A percentile compares a stretch with the other conserved stretches of the same genome.
These are phyloP conservation scores for Heterohyrax brucei DNA, from an alignment of 2,797 vertebrate species.

Conservation along the genomic window DNA sequence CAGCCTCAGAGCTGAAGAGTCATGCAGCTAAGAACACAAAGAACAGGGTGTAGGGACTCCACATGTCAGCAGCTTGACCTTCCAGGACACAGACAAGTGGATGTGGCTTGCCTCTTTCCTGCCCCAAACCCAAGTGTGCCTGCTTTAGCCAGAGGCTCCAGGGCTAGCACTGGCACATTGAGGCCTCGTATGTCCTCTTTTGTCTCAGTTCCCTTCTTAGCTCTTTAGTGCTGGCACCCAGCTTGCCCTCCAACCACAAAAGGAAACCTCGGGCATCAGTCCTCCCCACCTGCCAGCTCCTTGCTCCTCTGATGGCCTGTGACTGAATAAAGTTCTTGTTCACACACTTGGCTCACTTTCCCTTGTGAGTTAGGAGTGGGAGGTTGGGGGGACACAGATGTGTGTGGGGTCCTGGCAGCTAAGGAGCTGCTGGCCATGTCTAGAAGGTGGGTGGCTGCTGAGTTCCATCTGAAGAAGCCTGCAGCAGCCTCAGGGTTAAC, in stretches of 20 bases:
- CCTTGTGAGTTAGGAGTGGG: neutral
- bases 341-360: neutral
- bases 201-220: neutral
- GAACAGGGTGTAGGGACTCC: neutral
- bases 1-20: neutral
- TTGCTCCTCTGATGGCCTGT: neutral
- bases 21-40: neutral
- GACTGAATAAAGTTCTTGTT: constrained; percentile 72
- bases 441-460: neutral
- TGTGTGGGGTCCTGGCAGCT: neutral
- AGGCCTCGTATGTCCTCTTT: neutral
- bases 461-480: neutral
- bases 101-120: no score
- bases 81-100: neutral
- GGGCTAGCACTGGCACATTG: neutral
- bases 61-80: neutral
- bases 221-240: neutral
- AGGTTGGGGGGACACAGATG: neutral
- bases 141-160: neutral
- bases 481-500: neutral
- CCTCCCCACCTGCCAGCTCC: neutral
- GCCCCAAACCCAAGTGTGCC: neutral
- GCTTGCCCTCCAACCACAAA: neutral
- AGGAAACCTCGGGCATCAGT: no score
- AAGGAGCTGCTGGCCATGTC: no score